Base-by-base conservation (phyloP, 2,797 vertebrate species). In the Peromyscus aztecus region DNA sequence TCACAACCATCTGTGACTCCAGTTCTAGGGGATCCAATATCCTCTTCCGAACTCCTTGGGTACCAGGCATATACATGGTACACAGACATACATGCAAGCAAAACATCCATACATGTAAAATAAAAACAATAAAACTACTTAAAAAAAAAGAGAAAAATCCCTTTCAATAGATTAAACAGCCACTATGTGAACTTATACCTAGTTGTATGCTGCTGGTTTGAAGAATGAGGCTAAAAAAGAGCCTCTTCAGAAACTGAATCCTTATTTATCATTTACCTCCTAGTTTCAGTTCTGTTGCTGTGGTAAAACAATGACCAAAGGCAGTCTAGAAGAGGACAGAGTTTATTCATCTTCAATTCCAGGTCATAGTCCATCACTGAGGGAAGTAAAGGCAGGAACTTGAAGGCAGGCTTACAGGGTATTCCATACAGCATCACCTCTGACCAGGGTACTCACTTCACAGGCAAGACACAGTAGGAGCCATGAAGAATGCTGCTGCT, bases 221-320 rank as follows among this genome's bases (percentile, higher is more conserved):
- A 46, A 77, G 19, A 57, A 83, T 78, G 10, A 40, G 17, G 4
- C 40, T 52, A 31, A 49, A 92, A 67, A 96, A 73, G n/a, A 46
- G 17, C 34, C 16, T 95, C 46, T 93, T 90, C 8, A 89, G 90
- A 89, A 91, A 93, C 52, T 78, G 69, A 95, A n/a, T 49, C n/a
- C 55, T 80, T 29, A 91, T 82, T 76, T 89, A 90, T 24, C 67
- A 94, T 82, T 93, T 77, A 90, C 31, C 14, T 46, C 4, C 11
- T 37, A 10, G 7, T 87, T 55, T 55, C 23, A 55, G 37, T 87
- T 87, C 7, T 55, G 49, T 27, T 71, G 65, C 65, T 52, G 21
- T 55, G 34, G 55, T 69, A 86, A 71, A 49, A 71, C 34, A 9
- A 23, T 55, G 34, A 27, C 46, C 34, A 55, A 27, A 37, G 55